phyloP scores from a whole-genome alignment of 1,140 invertebrate genomes.

The Drosophila fuyamai region DNA sequence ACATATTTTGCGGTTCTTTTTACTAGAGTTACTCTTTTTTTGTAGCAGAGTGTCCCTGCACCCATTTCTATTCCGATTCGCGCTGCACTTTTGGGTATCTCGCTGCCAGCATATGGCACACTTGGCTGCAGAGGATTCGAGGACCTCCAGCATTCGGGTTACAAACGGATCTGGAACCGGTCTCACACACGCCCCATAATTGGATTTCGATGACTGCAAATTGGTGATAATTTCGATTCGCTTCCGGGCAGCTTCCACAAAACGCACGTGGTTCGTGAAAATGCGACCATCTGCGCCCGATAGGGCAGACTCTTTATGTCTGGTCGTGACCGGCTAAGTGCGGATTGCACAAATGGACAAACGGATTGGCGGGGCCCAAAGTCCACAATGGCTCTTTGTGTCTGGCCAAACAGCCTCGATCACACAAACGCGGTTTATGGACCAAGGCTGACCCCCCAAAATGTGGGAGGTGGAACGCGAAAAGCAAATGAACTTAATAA shows the following conservation, averaged over 20 bases:
- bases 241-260: slow-evolving; percentile 54
- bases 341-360: slow-evolving; percentile 47
- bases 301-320: slow-evolving; percentile 49
- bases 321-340: slow-evolving; percentile 69
- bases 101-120: slow-evolving; percentile 62
- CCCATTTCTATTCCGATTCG: slow-evolving; percentile 24
- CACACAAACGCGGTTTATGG: slow-evolving; percentile 5
- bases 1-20: no score
- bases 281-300: slow-evolving; percentile 64
- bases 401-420: slow-evolving; percentile 34
- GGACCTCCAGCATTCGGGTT: slow-evolving; percentile 15
- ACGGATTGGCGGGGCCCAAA: slow-evolving; percentile 22
- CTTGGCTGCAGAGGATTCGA: slow-evolving; percentile 26
- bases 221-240: slow-evolving; percentile 84
- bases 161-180: slow-evolving; percentile 23
- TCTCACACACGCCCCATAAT: slow-evolving; percentile 67
- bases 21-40: background rate
- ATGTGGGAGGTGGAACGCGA: background rate
- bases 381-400: slow-evolving; percentile 40
- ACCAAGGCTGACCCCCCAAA: slow-evolving; percentile 6
- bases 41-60: slow-evolving; percentile 11
- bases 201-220: slow-evolving; percentile 84
- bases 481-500: slow-evolving; percentile 24
- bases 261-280: slow-evolving; percentile 73
- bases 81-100: slow-evolving; percentile 50